These are phyloP conservation scores for Xestobium rufovillosum DNA, from an alignment of 2,888 invertebrate genomes.

Conservation along the genomic window DNA sequence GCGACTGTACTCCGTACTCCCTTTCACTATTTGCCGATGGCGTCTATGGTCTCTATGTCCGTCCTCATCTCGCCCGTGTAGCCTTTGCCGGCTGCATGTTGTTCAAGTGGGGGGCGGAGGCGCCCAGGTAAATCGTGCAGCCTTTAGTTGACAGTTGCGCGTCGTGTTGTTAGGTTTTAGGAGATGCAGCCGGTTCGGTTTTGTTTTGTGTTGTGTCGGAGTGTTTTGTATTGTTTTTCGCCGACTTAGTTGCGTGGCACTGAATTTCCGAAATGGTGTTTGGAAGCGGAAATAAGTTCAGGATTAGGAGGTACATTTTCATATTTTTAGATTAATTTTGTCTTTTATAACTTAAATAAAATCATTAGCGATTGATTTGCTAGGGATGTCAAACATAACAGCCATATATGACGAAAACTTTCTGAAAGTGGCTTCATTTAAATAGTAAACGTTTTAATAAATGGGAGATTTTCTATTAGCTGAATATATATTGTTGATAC, in stretches of 20 bases:
- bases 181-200: slow-evolving; percentile 19
- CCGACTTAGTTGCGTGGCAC: slow-evolving; percentile 20
- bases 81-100: slow-evolving; percentile 11
- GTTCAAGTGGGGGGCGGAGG: slow-evolving; percentile 30
- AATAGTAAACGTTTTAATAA: too few relatives aligned
- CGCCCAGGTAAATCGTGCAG: slow-evolving; percentile 27
- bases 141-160: slow-evolving; percentile 34
- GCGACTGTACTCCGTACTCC: too few relatives aligned
- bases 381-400: too few relatives aligned
- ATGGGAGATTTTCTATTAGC: slow-evolving; percentile 2
- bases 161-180: slow-evolving; percentile 19
- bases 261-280: slow-evolving; percentile 38
- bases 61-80: too few relatives aligned
- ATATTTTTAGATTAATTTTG: slow-evolving; percentile 7
- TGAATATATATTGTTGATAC: slow-evolving; percentile 1
- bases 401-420: too few relatives aligned
- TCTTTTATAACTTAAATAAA: too few relatives aligned
- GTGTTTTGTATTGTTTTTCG: slow-evolving; percentile 24
- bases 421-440: too few relatives aligned
- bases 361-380: too few relatives aligned
- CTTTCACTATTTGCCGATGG: slow-evolving; percentile 1
- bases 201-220: slow-evolving; percentile 21
- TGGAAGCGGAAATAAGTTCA: slow-evolving; percentile 47
- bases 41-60: too few relatives aligned
- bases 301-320: slow-evolving; percentile 46